Percentiles rank a stretch among this genome's conserved stretches.
Evolutionary conservation across 2,113 vertebrate species (phyloP).

Genomic region (Pelmatolapia mariae): DNA sequence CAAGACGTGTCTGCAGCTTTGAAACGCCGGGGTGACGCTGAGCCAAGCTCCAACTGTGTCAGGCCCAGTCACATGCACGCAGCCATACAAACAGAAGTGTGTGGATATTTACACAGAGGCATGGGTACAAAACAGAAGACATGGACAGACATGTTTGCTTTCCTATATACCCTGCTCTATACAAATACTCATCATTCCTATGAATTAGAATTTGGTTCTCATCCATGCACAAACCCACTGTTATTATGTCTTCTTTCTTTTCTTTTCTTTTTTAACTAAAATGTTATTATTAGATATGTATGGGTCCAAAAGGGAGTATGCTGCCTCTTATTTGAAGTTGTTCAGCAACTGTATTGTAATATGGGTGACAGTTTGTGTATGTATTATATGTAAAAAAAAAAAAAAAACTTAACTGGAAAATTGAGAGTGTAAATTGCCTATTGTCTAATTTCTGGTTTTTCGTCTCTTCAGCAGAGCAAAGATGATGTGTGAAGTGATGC

Average conservation of each 20-base stretch:
- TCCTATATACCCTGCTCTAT: neutral
- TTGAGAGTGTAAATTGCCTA: neutral
- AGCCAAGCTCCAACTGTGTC: conserved; percentile 29
- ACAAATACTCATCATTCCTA: neutral
- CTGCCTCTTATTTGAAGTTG: neutral
- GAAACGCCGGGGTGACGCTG: conserved; percentile 22
- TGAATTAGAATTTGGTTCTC: neutral
- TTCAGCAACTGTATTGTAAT: neutral
- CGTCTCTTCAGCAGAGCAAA: conserved; percentile 56
- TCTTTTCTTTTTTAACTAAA: neutral
- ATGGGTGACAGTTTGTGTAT: neutral
- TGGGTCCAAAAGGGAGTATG: neutral
- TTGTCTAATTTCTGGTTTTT: neutral
- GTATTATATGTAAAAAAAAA: neutral
- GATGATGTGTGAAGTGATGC: conserved; percentile 99
- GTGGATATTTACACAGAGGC: neutral
- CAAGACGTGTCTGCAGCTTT: conserved; percentile 44
- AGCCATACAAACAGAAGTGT: neutral
- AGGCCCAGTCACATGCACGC: neutral
- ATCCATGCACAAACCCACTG: neutral
- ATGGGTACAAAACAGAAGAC: neutral
- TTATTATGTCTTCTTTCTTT: neutral
- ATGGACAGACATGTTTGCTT: neutral
- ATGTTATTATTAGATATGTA: neutral
- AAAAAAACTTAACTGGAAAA: neutral